These are phyloP conservation scores for Malurus elegans DNA, from an alignment of 2,113 vertebrate genomes.

Conservation along the genomic window DNA sequence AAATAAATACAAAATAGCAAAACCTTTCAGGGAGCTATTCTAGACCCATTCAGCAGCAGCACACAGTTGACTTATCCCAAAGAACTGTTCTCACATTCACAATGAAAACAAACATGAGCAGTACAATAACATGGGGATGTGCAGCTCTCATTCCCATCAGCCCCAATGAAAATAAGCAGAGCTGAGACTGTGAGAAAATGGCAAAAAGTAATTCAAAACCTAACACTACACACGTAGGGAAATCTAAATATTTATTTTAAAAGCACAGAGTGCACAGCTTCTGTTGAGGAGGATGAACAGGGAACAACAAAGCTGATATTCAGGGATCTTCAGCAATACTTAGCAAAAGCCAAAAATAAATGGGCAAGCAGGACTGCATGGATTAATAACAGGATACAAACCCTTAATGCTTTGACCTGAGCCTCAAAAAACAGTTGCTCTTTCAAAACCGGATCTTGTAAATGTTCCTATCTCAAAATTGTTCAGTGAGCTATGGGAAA, in stretches of 20 bases:
- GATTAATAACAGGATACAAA: not conserved
- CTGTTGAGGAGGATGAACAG: not conserved
- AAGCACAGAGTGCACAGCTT: constrained; percentile 40
- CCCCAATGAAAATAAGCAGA: constrained; percentile 70
- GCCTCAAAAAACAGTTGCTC: not conserved
- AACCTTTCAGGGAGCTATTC: not conserved
- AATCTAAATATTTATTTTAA: constrained; percentile 67
- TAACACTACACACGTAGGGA: not conserved
- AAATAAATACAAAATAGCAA: not conserved
- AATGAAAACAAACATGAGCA: constrained; percentile 68
- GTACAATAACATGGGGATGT: constrained; percentile 58
- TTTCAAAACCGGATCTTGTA: not conserved
- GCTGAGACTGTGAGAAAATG: constrained; percentile 64
- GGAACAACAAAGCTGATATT: not conserved
- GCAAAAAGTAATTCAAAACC: constrained; percentile 46
- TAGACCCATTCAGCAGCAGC: constrained; percentile 20
- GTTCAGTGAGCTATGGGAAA: not conserved
- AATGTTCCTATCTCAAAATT: not conserved
- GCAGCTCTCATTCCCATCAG: constrained; percentile 50
- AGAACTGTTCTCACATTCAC: constrained; percentile 58
- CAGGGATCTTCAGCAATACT: not conserved
- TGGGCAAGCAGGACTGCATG: not conserved
- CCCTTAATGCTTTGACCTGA: not conserved
- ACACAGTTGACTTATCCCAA: constrained; percentile 34
- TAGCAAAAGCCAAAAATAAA: not conserved